Evolutionary conservation across 1,140 invertebrate species (phyloP).

Genomic region (Apis cerana): DNA sequence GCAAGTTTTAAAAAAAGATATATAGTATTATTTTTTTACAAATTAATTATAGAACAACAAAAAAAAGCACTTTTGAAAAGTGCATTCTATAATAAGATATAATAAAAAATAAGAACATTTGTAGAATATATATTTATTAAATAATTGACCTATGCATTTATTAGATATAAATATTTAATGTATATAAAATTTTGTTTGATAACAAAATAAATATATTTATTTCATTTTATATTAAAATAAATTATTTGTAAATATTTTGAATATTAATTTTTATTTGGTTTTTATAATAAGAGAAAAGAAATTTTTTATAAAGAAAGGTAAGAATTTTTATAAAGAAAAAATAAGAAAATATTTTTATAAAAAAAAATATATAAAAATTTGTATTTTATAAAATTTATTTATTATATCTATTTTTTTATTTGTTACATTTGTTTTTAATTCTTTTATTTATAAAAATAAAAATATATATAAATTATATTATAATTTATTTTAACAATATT

Average conservation of each 20-base stretch:
- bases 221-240: background rate
- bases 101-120: background rate
- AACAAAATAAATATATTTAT: background rate
- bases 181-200: background rate
- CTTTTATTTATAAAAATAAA: conserved; percentile 11
- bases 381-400: background rate
- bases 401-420: background rate
- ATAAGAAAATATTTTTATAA: background rate
- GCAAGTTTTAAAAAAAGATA: background rate
- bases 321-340: background rate
- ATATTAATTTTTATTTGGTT: background rate
- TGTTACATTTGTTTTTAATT: background rate
- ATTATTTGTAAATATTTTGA: conserved; percentile 6
- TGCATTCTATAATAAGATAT: background rate
- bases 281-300: background rate
- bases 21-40: conserved; percentile 7
- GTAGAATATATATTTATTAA: conserved; percentile 3
- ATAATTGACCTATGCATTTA: background rate
- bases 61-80: background rate
- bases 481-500: too few species aligned
- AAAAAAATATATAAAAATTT: background rate
- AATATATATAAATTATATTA: background rate
- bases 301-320: too few species aligned
- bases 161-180: background rate
- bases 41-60: conserved; percentile 2